Conservation (phyloP, 2,888 invertebrate species). For the Heliconius ethilla region DNA sequence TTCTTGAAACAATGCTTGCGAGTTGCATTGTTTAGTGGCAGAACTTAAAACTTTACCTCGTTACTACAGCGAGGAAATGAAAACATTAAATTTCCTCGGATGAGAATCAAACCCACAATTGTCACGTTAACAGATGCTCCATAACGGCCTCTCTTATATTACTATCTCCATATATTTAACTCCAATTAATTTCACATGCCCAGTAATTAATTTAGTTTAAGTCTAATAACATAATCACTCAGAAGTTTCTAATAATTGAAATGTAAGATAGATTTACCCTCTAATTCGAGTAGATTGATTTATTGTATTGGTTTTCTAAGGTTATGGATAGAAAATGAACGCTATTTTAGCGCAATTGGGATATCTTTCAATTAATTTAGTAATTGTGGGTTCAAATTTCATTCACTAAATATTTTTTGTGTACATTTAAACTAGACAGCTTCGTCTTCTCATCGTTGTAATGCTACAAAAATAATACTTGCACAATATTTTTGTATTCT, state of each 20-base stretch:
- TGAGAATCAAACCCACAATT: background rate
- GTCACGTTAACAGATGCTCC: background rate
- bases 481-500: too few relatives aligned
- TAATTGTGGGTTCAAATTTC: background rate
- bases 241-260: conserved; percentile 3
- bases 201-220: background rate
- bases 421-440: too few relatives aligned
- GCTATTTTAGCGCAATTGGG: background rate
- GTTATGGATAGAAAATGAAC: background rate
- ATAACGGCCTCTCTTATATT: too few relatives aligned
- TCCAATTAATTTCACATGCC: background rate
- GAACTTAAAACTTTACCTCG: background rate
- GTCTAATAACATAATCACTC: background rate
- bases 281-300: conserved; percentile 5
- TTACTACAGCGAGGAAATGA: background rate
- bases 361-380: background rate
- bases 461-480: too few relatives aligned
- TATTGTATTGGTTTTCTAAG: conserved; percentile 6
- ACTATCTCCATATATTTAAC: background rate
- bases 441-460: too few relatives aligned
- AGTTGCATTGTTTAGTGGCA: too few relatives aligned
- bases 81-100: background rate
- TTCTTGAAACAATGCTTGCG: too few relatives aligned
- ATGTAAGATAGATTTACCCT: conserved; percentile 5
- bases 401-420: background rate